Base-by-base conservation (phyloP, 1,140 invertebrate species). In the Prorops nasuta region DNA sequence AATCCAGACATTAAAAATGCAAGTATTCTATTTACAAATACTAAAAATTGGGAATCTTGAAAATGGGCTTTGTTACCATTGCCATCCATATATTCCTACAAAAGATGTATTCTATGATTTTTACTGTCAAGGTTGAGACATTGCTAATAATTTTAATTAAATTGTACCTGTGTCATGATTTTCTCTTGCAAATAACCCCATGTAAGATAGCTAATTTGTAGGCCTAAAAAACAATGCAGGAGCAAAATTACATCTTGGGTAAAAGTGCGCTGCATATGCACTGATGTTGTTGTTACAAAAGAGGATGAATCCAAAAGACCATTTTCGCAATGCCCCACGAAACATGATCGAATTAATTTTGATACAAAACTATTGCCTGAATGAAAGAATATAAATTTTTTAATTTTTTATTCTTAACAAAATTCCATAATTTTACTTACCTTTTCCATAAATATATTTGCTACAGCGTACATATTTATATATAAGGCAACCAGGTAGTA, bases 121-220 rank as follows among this genome's bases (percentile, higher is more conserved):
- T n/a, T n/a, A n/a, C n/a, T n/a, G n/a, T n/a, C n/a, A n/a, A n/a
- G n/a, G n/a, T n/a, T n/a, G n/a, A n/a, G n/a, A n/a, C n/a, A n/a
- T n/a, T n/a, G n/a, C n/a, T n/a, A n/a, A n/a, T n/a, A n/a, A n/a
- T n/a, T n/a, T n/a, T n/a, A 17, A n/a, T 34, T 34, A 35, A 31
- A 49, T 46, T 32, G 46, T 71, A 87, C 84, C 73, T 89, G 86
- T 1, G 90, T 92, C 89, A 93, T 93, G 51, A 94, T 88, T 80
- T 93, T 93, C 76, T 96, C 91, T 76, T 98, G 96, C 38, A 98
- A 76, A 35, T 97, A 80, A 2, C 95, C 96, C 95, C 96, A 98
- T 21, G 90, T 89, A 15, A 98, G 79, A 70, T 96, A 98, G 37
- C 91, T 91, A 1, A 84, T 79, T 83, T 96, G 94, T 1, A 98